These are phyloP conservation scores for Taenioides sp. DNA, from an alignment of 2,797 vertebrate genomes.

Conservation along the genomic window DNA sequence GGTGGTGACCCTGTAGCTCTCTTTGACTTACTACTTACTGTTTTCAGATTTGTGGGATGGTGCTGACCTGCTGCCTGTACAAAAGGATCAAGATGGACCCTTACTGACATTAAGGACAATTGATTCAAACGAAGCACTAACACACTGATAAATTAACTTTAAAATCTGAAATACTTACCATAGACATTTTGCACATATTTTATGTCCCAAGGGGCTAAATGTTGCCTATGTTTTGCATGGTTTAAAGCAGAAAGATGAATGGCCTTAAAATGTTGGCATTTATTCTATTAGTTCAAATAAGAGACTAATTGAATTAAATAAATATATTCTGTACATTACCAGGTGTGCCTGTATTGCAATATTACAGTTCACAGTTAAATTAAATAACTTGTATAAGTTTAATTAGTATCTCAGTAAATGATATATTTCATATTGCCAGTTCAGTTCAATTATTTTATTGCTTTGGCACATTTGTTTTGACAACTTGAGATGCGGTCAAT, in stretches of 20 bases:
- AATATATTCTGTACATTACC: constrained; percentile 18
- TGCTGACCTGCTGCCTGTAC: constrained; percentile 83
- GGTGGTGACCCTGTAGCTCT: constrained; percentile 18
- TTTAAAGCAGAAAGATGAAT: background rate
- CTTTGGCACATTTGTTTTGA: background rate
- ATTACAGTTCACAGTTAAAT: constrained; percentile 18
- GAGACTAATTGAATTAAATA: background rate
- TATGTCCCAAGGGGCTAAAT: background rate
- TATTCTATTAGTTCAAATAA: background rate
- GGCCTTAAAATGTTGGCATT: background rate
- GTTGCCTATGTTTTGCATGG: background rate
- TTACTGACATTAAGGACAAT: constrained; percentile 65
- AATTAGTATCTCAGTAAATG: background rate
- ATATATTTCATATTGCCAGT: background rate
- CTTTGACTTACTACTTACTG: constrained; percentile 56
- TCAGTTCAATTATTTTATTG: background rate
- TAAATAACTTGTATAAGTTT: background rate
- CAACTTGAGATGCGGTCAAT: too few relatives aligned
- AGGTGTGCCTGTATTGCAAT: constrained; percentile 36
- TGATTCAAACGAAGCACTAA: constrained; percentile 19
- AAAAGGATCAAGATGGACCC: constrained; percentile 78
- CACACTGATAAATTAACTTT: constrained; percentile 17
- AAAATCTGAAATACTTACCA: constrained; percentile 16
- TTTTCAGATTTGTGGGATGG: constrained; percentile 85
- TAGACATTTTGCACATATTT: constrained; percentile 2